Evolutionary conservation across 1,140 invertebrate species (phyloP).

Genomic region (Grapholita molesta): DNA sequence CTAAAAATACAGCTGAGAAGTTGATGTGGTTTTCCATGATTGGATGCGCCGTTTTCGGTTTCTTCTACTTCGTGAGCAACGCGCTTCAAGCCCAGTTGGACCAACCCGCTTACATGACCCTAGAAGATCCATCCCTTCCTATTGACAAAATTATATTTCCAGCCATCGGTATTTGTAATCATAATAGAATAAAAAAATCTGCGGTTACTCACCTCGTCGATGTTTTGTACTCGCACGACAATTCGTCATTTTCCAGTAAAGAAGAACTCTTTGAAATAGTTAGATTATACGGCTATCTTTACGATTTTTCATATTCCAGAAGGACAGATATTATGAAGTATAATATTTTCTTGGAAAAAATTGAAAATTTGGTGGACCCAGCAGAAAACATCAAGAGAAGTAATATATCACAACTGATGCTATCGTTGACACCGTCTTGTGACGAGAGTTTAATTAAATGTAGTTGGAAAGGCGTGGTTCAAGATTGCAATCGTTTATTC

Average conservation of each 20-base stretch:
- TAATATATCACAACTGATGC: not conserved
- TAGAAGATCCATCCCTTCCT: not conserved
- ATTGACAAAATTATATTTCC: not conserved
- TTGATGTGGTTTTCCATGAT: not conserved
- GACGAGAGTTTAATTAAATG: not conserved
- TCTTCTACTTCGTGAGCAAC: slow-evolving; percentile 1
- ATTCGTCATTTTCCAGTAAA: not conserved
- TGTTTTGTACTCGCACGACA: not conserved
- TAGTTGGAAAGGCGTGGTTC: not conserved
- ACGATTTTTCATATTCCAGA: not conserved
- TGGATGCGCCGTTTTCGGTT: not conserved
- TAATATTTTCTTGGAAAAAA: not conserved
- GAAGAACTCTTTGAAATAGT: not conserved
- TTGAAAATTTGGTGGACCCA: not conserved
- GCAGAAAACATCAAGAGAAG: not conserved
- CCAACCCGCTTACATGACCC: not conserved
- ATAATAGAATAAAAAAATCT: not conserved
- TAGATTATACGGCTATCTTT: not conserved
- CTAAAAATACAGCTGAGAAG: not conserved
- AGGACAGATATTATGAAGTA: not conserved
- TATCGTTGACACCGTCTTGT: not conserved
- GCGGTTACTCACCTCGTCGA: not conserved
- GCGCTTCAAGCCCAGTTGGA: not conserved
- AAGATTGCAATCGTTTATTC: not conserved
- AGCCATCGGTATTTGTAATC: not conserved